phyloP scores from a whole-genome alignment of 2,888 invertebrate genomes.

The Chrysolina americana region DNA sequence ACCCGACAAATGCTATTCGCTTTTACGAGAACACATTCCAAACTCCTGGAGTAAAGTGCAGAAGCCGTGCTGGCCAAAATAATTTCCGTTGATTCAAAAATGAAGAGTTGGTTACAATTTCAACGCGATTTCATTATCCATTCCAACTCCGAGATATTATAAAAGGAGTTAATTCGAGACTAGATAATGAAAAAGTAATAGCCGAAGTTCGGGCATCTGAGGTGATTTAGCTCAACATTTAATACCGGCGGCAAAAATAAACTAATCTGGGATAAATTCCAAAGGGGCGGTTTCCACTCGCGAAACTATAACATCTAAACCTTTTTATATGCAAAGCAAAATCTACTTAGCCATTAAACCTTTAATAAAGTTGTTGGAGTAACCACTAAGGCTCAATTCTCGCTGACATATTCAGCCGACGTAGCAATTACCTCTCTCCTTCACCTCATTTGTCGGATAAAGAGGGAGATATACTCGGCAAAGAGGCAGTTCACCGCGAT shows the following conservation, averaged over 20 bases:
- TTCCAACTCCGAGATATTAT: conserved; percentile 1
- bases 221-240: conserved; percentile 23
- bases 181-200: conserved; percentile 38
- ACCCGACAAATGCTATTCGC: not conserved
- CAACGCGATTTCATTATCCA: conserved; percentile 22
- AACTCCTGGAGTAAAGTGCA: not conserved
- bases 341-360: conserved; percentile 58
- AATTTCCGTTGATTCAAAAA: conserved; percentile 14
- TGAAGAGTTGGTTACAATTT: conserved; percentile 1
- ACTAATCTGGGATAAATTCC: conserved; percentile 46
- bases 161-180: conserved; percentile 30
- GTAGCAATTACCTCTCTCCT: conserved; percentile 50
- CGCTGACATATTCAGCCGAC: conserved; percentile 50
- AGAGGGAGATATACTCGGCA: conserved; percentile 46
- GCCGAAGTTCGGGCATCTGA: conserved; percentile 29
- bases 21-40: conserved; percentile 11
- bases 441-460: conserved; percentile 46
- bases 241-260: conserved; percentile 41
- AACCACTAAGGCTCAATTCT: conserved; percentile 56
- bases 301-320: conserved; percentile 48
- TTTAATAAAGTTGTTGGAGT: conserved; percentile 60
- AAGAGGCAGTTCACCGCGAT: conserved; percentile 42
- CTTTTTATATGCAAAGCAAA: conserved; percentile 59
- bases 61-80: not conserved
- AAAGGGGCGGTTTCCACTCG: conserved; percentile 38